Evolutionary conservation across 2,113 vertebrate genomes (phyloP).

Genomic region (Erpornis zantholeuca): DNA sequence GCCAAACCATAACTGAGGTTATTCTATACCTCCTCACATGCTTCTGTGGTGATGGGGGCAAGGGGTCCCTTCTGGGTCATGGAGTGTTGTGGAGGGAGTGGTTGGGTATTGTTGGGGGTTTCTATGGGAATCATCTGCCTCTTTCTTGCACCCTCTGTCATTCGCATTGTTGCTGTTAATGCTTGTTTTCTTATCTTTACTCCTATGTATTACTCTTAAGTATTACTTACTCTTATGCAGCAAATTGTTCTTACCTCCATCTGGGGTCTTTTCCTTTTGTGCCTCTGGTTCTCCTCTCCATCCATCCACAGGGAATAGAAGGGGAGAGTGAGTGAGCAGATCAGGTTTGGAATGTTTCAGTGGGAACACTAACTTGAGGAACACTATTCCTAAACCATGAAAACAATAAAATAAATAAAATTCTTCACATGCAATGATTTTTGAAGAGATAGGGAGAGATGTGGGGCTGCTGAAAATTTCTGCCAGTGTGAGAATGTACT

Average conservation of each 20-base stretch:
- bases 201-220: background rate
- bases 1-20: background rate
- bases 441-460: background rate
- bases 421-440: background rate
- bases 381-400: background rate
- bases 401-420: background rate
- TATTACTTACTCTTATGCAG: background rate
- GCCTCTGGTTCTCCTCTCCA: background rate
- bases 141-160: background rate
- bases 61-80: accelerated
- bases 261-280: background rate
- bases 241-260: background rate
- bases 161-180: background rate
- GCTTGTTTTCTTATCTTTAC: background rate
- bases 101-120: background rate
- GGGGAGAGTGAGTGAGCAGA: accelerated
- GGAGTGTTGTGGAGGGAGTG: background rate
- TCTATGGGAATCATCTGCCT: background rate
- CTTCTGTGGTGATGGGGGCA: no score
- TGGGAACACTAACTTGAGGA: background rate
- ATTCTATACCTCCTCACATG: background rate
- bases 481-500: background rate
- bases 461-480: background rate
- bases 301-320: background rate
- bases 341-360: background rate